Evolutionary conservation across 1,140 invertebrate genomes (phyloP).

Genomic region (Chironomus tepperi): DNA sequence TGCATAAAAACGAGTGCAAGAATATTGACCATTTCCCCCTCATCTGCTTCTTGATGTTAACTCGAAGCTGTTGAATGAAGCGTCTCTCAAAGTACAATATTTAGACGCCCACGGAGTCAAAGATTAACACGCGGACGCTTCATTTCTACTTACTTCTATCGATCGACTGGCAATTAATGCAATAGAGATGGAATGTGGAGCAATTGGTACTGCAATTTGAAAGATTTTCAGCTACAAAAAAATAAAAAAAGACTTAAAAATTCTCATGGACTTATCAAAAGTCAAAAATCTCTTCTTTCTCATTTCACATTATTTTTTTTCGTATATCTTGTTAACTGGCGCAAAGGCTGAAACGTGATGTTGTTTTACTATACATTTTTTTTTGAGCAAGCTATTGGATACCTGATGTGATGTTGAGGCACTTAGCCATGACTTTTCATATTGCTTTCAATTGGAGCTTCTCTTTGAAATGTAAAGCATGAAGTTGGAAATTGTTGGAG

Average conservation of each 20-base stretch:
- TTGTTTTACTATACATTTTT: no score
- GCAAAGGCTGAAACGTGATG: constrained; percentile 9
- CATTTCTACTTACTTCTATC: not conserved
- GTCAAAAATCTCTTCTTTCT: constrained; percentile 5
- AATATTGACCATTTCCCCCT: constrained; percentile 2
- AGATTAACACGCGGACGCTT: not conserved
- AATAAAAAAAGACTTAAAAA: not conserved
- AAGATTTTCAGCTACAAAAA: not conserved
- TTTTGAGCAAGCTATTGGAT: constrained; percentile 3
- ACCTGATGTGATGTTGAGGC: not conserved
- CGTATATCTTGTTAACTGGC: not conserved
- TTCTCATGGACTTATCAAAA: constrained; percentile 20
- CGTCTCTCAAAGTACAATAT: constrained; percentile 1
- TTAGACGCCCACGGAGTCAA: constrained; percentile 15
- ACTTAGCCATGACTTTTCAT: constrained; percentile 2
- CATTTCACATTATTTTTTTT: no score
- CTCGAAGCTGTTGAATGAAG: not conserved
- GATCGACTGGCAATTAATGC: not conserved
- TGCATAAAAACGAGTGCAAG: not conserved
- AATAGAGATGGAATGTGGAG: not conserved
- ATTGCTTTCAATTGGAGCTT: not conserved
- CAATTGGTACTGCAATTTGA: constrained; percentile 10
- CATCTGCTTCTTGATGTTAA: not conserved
- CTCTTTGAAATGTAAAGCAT: no score
- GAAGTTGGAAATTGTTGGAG: no score